These are phyloP conservation scores for Oscheius onirici DNA, from an alignment of 2,888 invertebrate species.

Conservation along the genomic window DNA sequence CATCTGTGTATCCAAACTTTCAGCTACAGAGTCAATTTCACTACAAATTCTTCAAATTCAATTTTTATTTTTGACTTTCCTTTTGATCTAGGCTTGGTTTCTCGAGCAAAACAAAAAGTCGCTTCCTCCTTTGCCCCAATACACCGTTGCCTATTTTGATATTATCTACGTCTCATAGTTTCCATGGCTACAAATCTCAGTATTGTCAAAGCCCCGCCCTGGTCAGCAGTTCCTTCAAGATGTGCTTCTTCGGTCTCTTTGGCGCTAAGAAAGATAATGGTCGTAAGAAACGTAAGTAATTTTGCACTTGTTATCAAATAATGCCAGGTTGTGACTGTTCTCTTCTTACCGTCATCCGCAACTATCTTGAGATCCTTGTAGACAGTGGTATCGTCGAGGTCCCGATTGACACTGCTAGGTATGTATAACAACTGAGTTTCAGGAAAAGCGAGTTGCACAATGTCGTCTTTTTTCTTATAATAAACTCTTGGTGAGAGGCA, in stretches of 20 bases:
- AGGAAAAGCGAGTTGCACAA: too few species aligned
- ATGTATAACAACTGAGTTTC: not conserved
- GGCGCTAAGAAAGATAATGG: not conserved
- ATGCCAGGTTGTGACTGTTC: not conserved
- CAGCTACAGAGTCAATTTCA: too few species aligned
- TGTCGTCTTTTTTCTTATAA: not conserved
- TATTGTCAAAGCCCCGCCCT: not conserved
- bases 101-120: too few species aligned
- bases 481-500: not conserved
- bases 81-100: too few species aligned
- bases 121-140: not conserved
- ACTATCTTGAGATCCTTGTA: conserved; percentile 10
- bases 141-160: not conserved
- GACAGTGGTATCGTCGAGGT: conserved; percentile 8
- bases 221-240: not conserved
- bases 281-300: not conserved
- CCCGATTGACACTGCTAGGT: conserved; percentile 9
- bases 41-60: too few species aligned
- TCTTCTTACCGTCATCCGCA: not conserved
- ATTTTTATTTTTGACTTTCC: too few species aligned
- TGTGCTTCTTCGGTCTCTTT: conserved; percentile 1
- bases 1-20: too few species aligned
- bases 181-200: not conserved
- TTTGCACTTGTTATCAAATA: not conserved
- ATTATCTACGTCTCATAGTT: not conserved